Conservation (phyloP, 2,888 invertebrate species). For the Clanis bilineata region DNA sequence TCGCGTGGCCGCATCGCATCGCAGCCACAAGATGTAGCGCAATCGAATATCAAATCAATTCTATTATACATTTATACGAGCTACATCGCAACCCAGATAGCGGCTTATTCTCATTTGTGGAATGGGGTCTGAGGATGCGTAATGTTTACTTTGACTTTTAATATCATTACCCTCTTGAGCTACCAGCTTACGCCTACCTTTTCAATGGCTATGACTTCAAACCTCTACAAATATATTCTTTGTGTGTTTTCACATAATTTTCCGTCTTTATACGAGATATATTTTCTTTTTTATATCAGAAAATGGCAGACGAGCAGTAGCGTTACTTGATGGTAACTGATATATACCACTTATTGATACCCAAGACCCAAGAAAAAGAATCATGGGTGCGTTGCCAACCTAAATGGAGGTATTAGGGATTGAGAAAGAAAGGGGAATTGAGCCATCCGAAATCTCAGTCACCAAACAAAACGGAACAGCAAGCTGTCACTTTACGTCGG, state of each 20-base stretch:
- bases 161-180: slow-evolving; percentile 17
- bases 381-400: too few relatives aligned
- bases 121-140: slow-evolving; percentile 29
- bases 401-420: too few relatives aligned
- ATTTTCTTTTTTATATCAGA: too few relatives aligned
- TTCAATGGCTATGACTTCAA: not conserved
- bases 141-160: slow-evolving; percentile 21
- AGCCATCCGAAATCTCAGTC: too few relatives aligned
- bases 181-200: slow-evolving; percentile 9
- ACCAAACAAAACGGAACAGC: too few relatives aligned
- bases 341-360: too few relatives aligned
- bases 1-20: slow-evolving; percentile 63
- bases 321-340: too few relatives aligned
- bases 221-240: too few relatives aligned
- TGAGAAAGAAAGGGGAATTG: too few relatives aligned
- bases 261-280: not conserved
- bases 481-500: too few relatives aligned
- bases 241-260: not conserved
- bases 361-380: too few relatives aligned
- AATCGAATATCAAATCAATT: slow-evolving; percentile 77
- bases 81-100: slow-evolving; percentile 32
- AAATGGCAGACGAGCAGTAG: too few relatives aligned
- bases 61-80: slow-evolving; percentile 61
- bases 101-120: slow-evolving; percentile 43
- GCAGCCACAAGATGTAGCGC: slow-evolving; percentile 53